Evolutionary conservation across 2,888 invertebrate genomes (phyloP).

Genomic region (Nephrotoma appendiculata): DNA sequence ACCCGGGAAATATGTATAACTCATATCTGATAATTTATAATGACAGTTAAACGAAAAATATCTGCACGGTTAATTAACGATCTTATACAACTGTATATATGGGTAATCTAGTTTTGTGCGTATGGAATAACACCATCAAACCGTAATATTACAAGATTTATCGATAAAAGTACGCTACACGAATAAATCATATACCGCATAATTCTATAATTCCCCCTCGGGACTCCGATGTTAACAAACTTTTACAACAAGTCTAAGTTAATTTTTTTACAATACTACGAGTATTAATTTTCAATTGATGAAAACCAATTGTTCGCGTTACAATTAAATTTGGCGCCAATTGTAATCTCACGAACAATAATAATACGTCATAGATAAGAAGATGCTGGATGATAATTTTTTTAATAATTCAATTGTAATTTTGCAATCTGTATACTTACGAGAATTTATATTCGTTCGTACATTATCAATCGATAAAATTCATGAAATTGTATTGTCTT

Average conservation of each 20-base stretch:
- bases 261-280: background rate
- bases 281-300: background rate
- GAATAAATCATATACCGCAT: background rate
- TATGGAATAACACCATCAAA: background rate
- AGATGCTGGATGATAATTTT: background rate
- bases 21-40: background rate
- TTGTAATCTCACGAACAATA: background rate
- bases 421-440: background rate
- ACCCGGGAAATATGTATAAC: background rate
- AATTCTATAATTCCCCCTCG: background rate
- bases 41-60: background rate
- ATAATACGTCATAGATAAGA: no score
- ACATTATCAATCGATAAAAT: background rate
- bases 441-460: background rate
- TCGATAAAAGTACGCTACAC: background rate
- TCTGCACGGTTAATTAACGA: background rate
- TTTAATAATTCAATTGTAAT: background rate
- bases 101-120: background rate
- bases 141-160: background rate
- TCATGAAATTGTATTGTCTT: background rate
- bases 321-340: background rate
- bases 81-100: background rate
- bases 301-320: background rate
- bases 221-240: background rate
- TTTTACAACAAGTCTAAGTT: background rate